phyloP scores from a whole-genome alignment of 2,797 vertebrate genomes.

The Lemur catta region DNA sequence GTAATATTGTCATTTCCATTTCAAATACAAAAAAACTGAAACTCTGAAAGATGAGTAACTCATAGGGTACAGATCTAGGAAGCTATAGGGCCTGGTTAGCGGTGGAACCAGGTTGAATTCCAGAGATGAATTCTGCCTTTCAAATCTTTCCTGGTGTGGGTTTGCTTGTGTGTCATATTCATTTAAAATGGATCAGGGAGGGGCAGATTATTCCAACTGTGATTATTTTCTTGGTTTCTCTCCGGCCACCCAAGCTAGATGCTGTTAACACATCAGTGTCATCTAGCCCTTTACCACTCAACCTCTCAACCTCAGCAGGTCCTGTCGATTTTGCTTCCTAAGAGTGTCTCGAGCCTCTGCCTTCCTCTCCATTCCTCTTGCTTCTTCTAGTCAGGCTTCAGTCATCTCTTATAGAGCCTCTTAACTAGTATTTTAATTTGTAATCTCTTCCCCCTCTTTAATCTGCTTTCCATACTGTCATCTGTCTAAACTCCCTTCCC shows the following conservation, averaged over 20 bases:
- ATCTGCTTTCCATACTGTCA: neutral
- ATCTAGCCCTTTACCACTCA: neutral
- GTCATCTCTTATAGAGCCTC: neutral
- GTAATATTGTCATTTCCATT: neutral
- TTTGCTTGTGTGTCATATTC: neutral
- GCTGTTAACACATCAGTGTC: neutral
- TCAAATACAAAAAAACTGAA: neutral
- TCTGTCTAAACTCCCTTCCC: neutral
- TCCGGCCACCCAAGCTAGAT: neutral
- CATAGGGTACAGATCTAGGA: neutral
- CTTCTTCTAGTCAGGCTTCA: neutral
- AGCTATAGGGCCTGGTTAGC: neutral
- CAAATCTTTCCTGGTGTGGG: neutral
- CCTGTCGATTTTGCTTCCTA: neutral
- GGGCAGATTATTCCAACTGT: neutral
- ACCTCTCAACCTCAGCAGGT: neutral
- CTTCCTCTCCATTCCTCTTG: neutral
- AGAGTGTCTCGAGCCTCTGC: neutral
- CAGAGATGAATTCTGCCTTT: neutral
- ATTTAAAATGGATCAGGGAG: neutral
- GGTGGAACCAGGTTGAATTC: neutral
- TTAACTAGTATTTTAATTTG: neutral
- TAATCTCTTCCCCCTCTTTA: neutral
- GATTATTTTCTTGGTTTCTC: neutral
- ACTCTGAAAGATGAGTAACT: neutral